A percentile compares a stretch with the other conserved stretches of the same genome.
These are phyloP conservation scores for Limosa lapponica DNA, from an alignment of 2,797 vertebrate species.

Conservation along the genomic window DNA sequence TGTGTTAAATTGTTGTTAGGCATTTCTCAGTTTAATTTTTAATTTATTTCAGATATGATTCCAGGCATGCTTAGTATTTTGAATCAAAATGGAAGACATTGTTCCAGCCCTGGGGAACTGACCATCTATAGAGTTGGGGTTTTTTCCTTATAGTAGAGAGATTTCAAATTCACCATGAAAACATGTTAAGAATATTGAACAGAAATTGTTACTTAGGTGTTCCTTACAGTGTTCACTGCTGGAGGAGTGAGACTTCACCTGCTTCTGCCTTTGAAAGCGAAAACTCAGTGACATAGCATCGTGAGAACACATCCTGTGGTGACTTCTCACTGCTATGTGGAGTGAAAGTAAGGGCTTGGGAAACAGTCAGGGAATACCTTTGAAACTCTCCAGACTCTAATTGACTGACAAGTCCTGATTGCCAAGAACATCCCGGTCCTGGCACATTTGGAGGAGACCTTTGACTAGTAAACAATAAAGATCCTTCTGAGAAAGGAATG, in stretches of 20 bases:
- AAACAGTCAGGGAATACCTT: slow-evolving; percentile 6
- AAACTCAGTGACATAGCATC: neutral
- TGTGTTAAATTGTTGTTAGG: neutral
- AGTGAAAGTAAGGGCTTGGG: slow-evolving; percentile 34
- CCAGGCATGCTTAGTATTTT: neutral
- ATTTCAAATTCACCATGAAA: neutral
- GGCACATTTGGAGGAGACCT: neutral
- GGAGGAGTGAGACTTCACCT: neutral
- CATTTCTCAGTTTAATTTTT: neutral
- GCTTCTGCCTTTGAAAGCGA: slow-evolving; percentile 20
- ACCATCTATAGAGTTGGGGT: neutral
- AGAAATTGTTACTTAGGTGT: neutral
- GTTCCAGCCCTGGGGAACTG: neutral
- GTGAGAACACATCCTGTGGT: neutral
- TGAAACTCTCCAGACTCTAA: neutral
- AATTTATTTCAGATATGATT: neutral
- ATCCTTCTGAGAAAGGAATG: neutral
- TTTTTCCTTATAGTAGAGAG: neutral
- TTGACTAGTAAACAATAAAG: neutral
- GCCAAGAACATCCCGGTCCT: neutral
- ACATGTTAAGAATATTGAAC: neutral
- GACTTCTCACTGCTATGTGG: neutral
- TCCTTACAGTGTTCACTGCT: neutral
- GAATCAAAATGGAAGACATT: neutral
- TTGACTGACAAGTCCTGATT: neutral